phyloP scores from a whole-genome alignment of 2,113 vertebrate genomes.

The Cebus imitator region DNA sequence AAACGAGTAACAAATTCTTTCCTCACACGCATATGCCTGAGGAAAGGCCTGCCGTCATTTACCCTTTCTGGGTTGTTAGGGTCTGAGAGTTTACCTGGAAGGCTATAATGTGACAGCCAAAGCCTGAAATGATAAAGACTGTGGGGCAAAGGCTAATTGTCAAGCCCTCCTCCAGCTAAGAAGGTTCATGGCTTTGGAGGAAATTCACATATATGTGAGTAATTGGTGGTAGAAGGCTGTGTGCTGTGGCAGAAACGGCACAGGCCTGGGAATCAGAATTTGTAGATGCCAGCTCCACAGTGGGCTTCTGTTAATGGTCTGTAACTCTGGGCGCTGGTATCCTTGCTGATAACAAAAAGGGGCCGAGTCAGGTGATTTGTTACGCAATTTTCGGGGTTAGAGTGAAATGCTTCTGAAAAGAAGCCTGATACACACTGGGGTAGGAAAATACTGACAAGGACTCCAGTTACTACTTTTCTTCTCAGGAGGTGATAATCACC shows the following conservation, averaged over 20 bases:
- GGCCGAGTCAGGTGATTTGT: neutral
- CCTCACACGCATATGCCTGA: fast-evolving
- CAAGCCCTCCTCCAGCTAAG: neutral
- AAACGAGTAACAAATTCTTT: neutral
- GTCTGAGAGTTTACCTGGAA: neutral
- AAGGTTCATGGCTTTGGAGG: neutral
- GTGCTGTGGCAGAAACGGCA: no score
- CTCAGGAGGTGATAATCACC: neutral
- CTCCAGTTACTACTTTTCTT: neutral
- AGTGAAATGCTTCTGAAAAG: conserved; percentile 26
- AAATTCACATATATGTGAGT: neutral
- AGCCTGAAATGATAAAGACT: neutral
- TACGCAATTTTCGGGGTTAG: neutral
- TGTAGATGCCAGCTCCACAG: neutral
- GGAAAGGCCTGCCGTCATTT: neutral
- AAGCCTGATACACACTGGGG: fast-evolving
- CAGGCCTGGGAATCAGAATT: neutral
- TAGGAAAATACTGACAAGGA: neutral
- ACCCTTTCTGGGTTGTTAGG: neutral
- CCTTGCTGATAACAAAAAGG: neutral
- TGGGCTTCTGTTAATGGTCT: no score
- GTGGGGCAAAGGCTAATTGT: neutral
- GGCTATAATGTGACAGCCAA: neutral
- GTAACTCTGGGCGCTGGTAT: neutral
- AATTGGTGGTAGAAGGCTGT: neutral